Percentiles rank a stretch among this genome's conserved stretches.
Conservation (phyloP, 2,888 invertebrate genomes). For the Alloplasta piceator region DNA sequence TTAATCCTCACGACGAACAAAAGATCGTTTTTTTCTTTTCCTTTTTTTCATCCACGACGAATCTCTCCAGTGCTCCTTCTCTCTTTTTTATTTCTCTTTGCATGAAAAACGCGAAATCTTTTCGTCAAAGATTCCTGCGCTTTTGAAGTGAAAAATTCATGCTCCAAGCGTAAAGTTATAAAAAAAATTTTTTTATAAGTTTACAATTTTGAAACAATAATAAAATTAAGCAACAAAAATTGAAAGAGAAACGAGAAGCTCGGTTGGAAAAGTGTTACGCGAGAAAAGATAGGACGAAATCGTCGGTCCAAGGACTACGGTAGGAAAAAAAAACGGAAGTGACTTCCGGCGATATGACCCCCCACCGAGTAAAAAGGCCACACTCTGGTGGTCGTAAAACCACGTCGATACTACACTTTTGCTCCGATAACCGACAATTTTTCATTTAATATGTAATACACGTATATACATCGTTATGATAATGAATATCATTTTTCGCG, state of each 20-base stretch:
- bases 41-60: too few relatives aligned
- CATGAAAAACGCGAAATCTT: too few relatives aligned
- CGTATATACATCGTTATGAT: not conserved
- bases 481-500: not conserved
- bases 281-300: not conserved
- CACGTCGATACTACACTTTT: not conserved
- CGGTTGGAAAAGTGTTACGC: conserved; percentile 31
- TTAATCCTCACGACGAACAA: not conserved
- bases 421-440: conserved; percentile 18
- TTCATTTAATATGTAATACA: not conserved
- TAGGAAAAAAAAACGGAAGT: conserved; percentile 51
- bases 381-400: conserved; percentile 9
- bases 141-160: not conserved
- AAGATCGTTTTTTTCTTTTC: not conserved
- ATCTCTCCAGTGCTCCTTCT: not conserved
- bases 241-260: not conserved
- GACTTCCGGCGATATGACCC: conserved; percentile 61
- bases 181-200: not conserved
- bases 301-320: conserved; percentile 45
- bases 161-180: not conserved
- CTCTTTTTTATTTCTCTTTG: not conserved
- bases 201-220: too few relatives aligned
- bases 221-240: not conserved
- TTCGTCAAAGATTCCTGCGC: not conserved
- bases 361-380: not conserved